phyloP scores from a whole-genome alignment of 2,888 invertebrate genomes.

The Drosophila vallismaia region DNA sequence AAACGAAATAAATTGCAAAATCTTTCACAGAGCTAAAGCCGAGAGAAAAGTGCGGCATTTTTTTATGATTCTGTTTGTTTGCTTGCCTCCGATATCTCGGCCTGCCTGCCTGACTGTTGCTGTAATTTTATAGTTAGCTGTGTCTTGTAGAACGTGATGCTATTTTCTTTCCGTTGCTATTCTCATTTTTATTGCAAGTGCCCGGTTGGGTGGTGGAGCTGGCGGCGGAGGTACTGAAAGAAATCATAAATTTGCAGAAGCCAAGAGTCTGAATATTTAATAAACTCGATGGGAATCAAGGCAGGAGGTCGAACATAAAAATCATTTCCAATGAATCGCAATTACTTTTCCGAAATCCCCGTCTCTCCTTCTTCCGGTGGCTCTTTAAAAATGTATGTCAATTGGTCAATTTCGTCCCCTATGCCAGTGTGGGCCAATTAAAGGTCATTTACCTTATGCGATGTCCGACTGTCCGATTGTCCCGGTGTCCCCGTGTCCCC shows the following conservation, averaged over 20 bases:
- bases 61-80: slow-evolving; percentile 62
- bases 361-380: slow-evolving; percentile 18
- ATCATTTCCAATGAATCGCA: slow-evolving; percentile 45
- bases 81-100: slow-evolving; percentile 21
- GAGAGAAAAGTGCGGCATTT: slow-evolving; percentile 70
- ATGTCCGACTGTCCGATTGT: slow-evolving; percentile 14
- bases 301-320: slow-evolving; percentile 48
- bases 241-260: slow-evolving; percentile 44
- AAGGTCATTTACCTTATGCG: slow-evolving; percentile 70
- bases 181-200: slow-evolving; percentile 40
- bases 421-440: slow-evolving; percentile 61
- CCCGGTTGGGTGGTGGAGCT: background rate
- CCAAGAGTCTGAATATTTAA: slow-evolving; percentile 61
- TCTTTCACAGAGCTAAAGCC: slow-evolving; percentile 61
- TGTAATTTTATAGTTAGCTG: slow-evolving; percentile 59
- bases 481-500: slow-evolving; percentile 8
- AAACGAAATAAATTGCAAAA: slow-evolving; percentile 75
- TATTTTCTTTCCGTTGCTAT: slow-evolving; percentile 51
- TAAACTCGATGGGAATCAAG: slow-evolving; percentile 45
- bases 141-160: slow-evolving; percentile 59
- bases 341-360: slow-evolving; percentile 42
- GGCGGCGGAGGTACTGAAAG: slow-evolving; percentile 12
- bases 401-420: slow-evolving; percentile 73
- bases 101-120: slow-evolving; percentile 8
- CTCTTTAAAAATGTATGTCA: slow-evolving; percentile 79